These are phyloP conservation scores for Oxycera nigricornis DNA, from an alignment of 2,888 invertebrate genomes.

Conservation along the genomic window DNA sequence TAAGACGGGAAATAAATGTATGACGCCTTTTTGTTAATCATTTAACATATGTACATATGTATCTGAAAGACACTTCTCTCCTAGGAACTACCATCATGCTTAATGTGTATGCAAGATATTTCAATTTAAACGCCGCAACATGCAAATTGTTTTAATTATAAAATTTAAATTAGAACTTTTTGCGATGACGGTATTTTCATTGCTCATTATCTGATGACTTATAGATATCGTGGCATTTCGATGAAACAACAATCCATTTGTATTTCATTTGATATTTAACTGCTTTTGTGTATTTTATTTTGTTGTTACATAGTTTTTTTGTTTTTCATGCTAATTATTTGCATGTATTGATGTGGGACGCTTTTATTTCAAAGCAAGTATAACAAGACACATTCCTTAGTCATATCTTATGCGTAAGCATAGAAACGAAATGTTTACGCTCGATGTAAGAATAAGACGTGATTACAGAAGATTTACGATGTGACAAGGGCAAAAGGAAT, in stretches of 20 bases:
- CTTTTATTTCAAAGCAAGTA: neutral
- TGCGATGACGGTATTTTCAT: slow-evolving; percentile 16
- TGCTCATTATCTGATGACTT: slow-evolving; percentile 32
- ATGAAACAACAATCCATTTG: slow-evolving; percentile 10
- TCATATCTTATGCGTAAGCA: neutral
- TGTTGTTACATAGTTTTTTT: neutral
- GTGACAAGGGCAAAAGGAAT: neutral
- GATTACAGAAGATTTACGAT: neutral
- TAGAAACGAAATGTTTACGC: neutral
- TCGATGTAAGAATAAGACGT: neutral
- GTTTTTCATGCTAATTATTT: neutral
- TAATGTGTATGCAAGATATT: slow-evolving; percentile 13
- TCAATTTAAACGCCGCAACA: neutral
- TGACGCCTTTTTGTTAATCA: too few species aligned
- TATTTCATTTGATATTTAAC: slow-evolving; percentile 7
- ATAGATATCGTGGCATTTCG: slow-evolving; percentile 30
- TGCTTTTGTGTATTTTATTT: neutral
- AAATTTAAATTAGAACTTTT: slow-evolving; percentile 39
- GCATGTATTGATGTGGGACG: neutral
- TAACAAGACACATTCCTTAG: neutral
- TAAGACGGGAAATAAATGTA: too few species aligned
- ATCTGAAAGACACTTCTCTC: too few species aligned
- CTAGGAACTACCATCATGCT: too few species aligned
- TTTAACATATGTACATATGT: too few species aligned
- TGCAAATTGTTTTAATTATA: slow-evolving; percentile 27